Conservation (phyloP, 2,113 vertebrate genomes). For the Anoplopoma fimbria region DNA sequence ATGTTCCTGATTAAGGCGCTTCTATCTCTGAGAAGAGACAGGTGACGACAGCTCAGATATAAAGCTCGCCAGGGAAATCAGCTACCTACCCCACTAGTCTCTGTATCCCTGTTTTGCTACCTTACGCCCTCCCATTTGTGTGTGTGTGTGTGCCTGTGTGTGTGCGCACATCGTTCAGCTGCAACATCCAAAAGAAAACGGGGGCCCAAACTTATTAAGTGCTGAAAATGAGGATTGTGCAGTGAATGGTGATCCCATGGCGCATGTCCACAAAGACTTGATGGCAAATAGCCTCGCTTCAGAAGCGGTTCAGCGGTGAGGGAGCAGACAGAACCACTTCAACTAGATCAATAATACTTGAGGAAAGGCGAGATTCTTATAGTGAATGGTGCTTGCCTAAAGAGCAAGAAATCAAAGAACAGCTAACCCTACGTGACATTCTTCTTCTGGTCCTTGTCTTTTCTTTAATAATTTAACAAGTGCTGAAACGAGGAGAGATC, state of each 20-base stretch:
- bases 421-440: constrained; percentile 67
- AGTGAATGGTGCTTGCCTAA: constrained; percentile 58
- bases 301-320: constrained; percentile 56
- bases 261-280: constrained; percentile 73
- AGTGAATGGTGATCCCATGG: constrained; percentile 75
- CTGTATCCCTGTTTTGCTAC: constrained; percentile 65
- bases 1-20: constrained; percentile 77
- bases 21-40: constrained; percentile 66
- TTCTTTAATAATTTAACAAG: constrained; percentile 68
- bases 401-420: constrained; percentile 71
- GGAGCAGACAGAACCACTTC: constrained; percentile 68
- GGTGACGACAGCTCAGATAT: constrained; percentile 73
- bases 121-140: constrained; percentile 45
- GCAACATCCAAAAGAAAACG: constrained; percentile 61
- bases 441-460: constrained; percentile 46
- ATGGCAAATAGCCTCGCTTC: constrained; percentile 75
- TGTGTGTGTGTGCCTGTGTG: constrained; percentile 7
- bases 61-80: constrained; percentile 81
- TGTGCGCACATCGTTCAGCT: constrained; percentile 26
- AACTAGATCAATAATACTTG: constrained; percentile 73
- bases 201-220: constrained; percentile 76
- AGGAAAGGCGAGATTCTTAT: constrained; percentile 64
- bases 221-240: constrained; percentile 76
- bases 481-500: constrained; percentile 38
- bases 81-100: constrained; percentile 52